Base-by-base conservation (phyloP, 2,888 invertebrate genomes). In the Oscheius sp. region DNA sequence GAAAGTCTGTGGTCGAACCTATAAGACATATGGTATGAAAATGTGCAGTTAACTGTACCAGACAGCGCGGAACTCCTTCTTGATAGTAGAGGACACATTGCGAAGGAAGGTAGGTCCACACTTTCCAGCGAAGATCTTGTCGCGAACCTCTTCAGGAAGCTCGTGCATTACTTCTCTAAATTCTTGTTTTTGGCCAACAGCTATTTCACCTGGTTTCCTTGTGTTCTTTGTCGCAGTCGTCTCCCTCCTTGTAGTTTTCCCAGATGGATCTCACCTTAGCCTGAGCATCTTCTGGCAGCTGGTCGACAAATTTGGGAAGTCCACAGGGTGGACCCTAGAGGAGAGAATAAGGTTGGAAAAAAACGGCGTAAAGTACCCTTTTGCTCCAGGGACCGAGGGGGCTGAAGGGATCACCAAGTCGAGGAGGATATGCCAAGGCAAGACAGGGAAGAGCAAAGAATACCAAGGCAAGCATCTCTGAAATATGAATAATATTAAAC, bases 51-150 rank as follows among this genome's bases (percentile, higher is more conserved):
- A 25, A 12, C 13, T 13, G 27, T 69, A 73, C 79, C 80, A 86
- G 35, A 85, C 85, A n/a, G 82, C 74, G 53, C 81, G 80, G 83
- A 86, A 86, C 73, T 85, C 81, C 63, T 76, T 76, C 52, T 83
- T 74, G 45, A 84, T 77, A 12, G 80, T 74, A 25, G 74, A 68
- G 6, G 84, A 80, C 49, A 83, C 80, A 49, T 82, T 81, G 25
- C 84, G 81, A 45, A 86, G 74, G 78, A 86, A 86, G 0, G 82
- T 77, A 13, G 86, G 86, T 43, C 86, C 86, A 69, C 86, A 86
- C 29, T 80, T 80, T 63, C 86, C 86, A 35, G 85, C 81, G 78
- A 86, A 86, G 35, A 85, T 74, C 73, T 80, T 79, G 70, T 83
- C 77, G 5, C 84, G 76, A n/a, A 81, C 77, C 16, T 82, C 82